Conservation (phyloP, 2,888 invertebrate species). For the Acrocyrtus sp. region DNA sequence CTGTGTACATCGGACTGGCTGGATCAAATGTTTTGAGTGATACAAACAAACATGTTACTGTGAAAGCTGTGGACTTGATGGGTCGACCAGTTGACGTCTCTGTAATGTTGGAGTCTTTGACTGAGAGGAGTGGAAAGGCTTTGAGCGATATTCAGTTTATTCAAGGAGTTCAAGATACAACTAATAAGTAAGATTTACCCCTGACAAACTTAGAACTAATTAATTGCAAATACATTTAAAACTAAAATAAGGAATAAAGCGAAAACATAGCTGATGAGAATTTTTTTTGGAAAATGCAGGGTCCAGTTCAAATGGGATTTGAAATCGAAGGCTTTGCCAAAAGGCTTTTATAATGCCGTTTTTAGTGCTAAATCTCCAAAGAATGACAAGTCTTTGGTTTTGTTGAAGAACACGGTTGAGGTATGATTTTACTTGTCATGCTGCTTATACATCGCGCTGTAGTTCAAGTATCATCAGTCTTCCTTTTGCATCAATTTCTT, state of each 20-base stretch:
- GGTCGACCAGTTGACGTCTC: slow-evolving; percentile 74
- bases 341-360: slow-evolving; percentile 83
- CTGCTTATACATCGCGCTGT: too few relatives aligned
- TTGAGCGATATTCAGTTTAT: slow-evolving; percentile 55
- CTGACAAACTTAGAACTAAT: too few relatives aligned
- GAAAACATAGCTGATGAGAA: too few relatives aligned
- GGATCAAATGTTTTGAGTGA: slow-evolving; percentile 82
- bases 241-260: too few relatives aligned
- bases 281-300: too few relatives aligned
- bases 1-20: slow-evolving; percentile 83
- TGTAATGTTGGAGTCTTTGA: slow-evolving; percentile 53
- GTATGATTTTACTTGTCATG: too few relatives aligned
- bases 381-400: slow-evolving; percentile 64
- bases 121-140: slow-evolving; percentile 48
- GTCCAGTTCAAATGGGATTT: slow-evolving; percentile 82
- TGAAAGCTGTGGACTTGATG: slow-evolving; percentile 79
- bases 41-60: slow-evolving; percentile 75
- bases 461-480: background rate
- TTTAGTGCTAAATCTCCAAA: slow-evolving; percentile 55
- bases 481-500: slow-evolving; percentile 66
- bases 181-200: slow-evolving; percentile 58
- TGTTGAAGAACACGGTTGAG: slow-evolving; percentile 65
- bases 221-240: too few relatives aligned
- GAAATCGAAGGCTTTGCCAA: slow-evolving; percentile 75
- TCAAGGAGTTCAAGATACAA: slow-evolving; percentile 50